Percentiles rank a stretch among this genome's conserved stretches.
Evolutionary conservation across 2,113 vertebrate species (phyloP).

Genomic region (Myrmecophaga tridactyla): DNA sequence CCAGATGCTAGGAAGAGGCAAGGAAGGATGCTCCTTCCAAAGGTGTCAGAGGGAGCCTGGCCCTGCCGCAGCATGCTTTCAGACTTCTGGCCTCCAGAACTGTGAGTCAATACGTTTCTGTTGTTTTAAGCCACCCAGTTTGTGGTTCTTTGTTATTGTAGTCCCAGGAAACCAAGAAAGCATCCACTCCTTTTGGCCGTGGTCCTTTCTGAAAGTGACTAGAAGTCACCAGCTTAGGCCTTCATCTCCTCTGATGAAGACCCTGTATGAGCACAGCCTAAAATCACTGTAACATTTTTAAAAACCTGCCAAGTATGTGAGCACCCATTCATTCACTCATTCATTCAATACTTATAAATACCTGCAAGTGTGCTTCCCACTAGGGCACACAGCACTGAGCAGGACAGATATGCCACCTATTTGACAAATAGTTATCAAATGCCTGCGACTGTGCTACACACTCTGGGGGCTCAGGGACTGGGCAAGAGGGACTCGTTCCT

Average conservation of each 20-base stretch:
- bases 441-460: background rate
- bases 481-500: background rate
- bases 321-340: background rate
- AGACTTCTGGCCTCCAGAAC: too few species aligned
- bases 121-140: too few species aligned
- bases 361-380: background rate
- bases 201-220: background rate
- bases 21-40: too few species aligned
- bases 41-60: too few species aligned
- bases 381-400: too few species aligned
- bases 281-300: background rate
- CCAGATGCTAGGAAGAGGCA: too few species aligned
- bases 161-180: too few species aligned
- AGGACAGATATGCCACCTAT: background rate
- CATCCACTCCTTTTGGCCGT: background rate
- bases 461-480: rapidly evolving
- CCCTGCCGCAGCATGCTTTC: too few species aligned
- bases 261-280: background rate
- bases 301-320: background rate
- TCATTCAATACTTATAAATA: background rate
- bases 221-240: too few species aligned
- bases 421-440: background rate
- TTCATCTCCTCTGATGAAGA: background rate
- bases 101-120: too few species aligned
- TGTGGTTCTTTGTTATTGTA: too few species aligned